A percentile compares a stretch with the other conserved stretches of the same genome.
Conservation (phyloP, 2,888 invertebrate genomes). For the Erebia ligea region DNA sequence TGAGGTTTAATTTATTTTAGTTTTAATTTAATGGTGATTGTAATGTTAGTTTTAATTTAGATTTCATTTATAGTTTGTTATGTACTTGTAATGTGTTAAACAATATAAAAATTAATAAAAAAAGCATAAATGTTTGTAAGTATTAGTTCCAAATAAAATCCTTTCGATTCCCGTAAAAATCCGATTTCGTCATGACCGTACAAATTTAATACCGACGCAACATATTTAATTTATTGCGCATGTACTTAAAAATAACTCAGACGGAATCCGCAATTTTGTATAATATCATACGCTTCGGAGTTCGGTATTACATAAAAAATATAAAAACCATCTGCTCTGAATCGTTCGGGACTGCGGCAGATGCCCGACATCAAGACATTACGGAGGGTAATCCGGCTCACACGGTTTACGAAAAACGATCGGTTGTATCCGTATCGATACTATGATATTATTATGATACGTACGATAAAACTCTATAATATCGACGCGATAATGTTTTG, state of each 20-base stretch:
- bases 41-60: too few relatives aligned
- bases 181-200: conserved; percentile 13
- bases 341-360: conserved; percentile 62
- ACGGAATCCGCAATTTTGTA: conserved; percentile 51
- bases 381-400: conserved; percentile 72
- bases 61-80: too few relatives aligned
- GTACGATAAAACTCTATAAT: conserved; percentile 23
- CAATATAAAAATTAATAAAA: too few relatives aligned
- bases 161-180: neutral
- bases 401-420: conserved; percentile 66
- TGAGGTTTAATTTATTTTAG: too few relatives aligned
- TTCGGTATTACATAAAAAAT: conserved; percentile 58
- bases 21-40: too few relatives aligned
- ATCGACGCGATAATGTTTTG: neutral
- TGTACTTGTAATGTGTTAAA: too few relatives aligned
- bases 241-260: conserved; percentile 37
- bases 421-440: conserved; percentile 46
- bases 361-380: conserved; percentile 78
- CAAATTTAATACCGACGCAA: conserved; percentile 19
- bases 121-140: neutral
- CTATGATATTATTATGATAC: conserved; percentile 24
- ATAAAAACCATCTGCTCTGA: conserved; percentile 67
- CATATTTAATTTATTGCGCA: conserved; percentile 33
- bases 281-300: conserved; percentile 50
- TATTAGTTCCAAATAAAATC: neutral